Percentiles rank a stretch among this genome's conserved stretches.
Conservation (phyloP, 2,113 vertebrate genomes). For the Apeltes quadracus region DNA sequence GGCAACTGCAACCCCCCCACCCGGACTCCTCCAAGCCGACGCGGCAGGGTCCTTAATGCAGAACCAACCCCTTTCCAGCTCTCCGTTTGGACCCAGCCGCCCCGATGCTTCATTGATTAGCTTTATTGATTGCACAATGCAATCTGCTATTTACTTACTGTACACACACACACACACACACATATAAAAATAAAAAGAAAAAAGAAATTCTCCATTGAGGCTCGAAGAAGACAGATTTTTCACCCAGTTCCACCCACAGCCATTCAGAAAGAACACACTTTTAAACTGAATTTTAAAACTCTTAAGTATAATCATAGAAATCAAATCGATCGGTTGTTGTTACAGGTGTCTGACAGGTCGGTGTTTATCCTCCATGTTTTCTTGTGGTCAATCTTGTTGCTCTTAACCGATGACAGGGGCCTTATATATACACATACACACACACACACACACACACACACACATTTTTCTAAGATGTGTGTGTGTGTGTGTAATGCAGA, state of each 20-base stretch:
- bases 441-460: not conserved
- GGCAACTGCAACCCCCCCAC: conserved; percentile 75
- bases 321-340: not conserved
- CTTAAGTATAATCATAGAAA: not conserved
- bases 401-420: no score
- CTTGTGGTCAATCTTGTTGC: not conserved
- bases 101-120: conserved; percentile 32
- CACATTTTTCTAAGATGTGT: no score
- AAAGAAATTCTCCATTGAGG: not conserved
- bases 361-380: not conserved
- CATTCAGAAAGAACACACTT: not conserved
- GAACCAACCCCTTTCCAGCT: conserved; percentile 79
- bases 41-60: conserved; percentile 69
- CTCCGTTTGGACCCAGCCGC: conserved; percentile 64
- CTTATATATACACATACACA: not conserved
- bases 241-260: not conserved
- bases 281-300: not conserved
- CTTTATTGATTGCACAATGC: conserved; percentile 27
- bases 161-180: conserved; percentile 11
- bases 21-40: not conserved
- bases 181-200: not conserved
- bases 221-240: not conserved
- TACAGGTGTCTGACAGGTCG: not conserved
- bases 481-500: no score
- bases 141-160: not conserved